Conservation (phyloP, 1,140 invertebrate genomes). For the Dendrolimus kikuchii region DNA sequence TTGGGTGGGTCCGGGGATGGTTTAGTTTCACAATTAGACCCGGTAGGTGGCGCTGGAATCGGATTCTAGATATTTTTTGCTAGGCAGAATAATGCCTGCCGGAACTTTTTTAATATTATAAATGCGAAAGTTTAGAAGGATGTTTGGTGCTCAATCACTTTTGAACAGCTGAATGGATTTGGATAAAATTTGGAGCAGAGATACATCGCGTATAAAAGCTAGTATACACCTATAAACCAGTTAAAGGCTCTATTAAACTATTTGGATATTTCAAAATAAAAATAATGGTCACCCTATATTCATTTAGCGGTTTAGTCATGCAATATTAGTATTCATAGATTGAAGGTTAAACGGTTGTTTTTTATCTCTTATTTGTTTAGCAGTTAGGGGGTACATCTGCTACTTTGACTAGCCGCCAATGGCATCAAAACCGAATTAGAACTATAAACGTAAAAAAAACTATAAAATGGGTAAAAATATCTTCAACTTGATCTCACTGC, state of each 20-base stretch:
- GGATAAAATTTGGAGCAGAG: too few species aligned
- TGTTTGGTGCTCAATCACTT: too few species aligned
- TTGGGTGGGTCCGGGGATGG: too few species aligned
- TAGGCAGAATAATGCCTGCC: too few species aligned
- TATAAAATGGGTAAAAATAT: neutral
- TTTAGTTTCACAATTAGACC: too few species aligned
- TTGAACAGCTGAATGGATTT: too few species aligned
- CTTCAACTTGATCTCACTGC: constrained; percentile 2
- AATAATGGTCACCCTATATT: constrained; percentile 34
- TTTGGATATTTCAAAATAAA: neutral
- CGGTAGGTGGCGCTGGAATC: too few species aligned
- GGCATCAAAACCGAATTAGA: constrained; percentile 24
- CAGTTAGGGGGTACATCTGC: constrained; percentile 51
- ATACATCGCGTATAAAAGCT: neutral
- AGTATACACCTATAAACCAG: neutral
- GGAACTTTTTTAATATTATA: too few species aligned
- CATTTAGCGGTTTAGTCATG: constrained; percentile 37
- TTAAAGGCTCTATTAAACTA: neutral
- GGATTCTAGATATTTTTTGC: too few species aligned
- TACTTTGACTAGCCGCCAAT: constrained; percentile 38
- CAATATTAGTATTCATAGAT: constrained; percentile 62
- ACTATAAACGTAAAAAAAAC: constrained; percentile 25
- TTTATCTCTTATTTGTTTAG: constrained; percentile 62
- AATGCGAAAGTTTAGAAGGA: too few species aligned
- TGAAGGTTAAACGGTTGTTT: constrained; percentile 34